These are phyloP conservation scores for Oncorhynchus tshawytscha DNA, from an alignment of 2,113 vertebrate species.

Conservation along the genomic window DNA sequence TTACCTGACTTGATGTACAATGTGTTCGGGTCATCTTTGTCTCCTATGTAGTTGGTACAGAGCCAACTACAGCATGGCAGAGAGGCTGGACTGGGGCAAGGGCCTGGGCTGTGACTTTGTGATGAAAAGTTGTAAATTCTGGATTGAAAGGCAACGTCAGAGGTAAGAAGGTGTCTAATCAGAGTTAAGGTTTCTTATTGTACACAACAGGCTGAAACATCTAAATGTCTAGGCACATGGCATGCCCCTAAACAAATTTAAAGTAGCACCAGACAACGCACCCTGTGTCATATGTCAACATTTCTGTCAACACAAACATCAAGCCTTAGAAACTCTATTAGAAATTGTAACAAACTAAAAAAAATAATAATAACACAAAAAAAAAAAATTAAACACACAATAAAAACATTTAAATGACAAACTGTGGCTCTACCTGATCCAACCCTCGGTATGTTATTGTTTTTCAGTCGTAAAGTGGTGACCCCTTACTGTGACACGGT, in stretches of 20 bases:
- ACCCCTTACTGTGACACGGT: conserved; percentile 89
- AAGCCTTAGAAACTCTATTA: too few species aligned
- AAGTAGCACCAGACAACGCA: too few species aligned
- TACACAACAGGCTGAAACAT: too few species aligned
- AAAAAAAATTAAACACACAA: too few species aligned
- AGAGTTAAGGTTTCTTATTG: not conserved
- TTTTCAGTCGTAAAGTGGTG: conserved; percentile 74
- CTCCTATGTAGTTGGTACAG: conserved; percentile 88
- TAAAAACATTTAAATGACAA: not conserved
- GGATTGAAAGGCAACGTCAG: conserved; percentile 86
- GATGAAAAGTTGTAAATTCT: conserved; percentile 97
- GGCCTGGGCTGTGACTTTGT: conserved; percentile 95
- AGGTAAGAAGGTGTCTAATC: conserved; percentile 70
- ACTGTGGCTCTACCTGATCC: not conserved
- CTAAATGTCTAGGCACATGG: not conserved
- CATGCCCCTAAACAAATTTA: too few species aligned
- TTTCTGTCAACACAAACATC: too few species aligned
- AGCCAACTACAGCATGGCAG: conserved; percentile 97
- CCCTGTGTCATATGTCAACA: too few species aligned
- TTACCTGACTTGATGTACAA: not conserved
- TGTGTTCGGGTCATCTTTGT: not conserved
- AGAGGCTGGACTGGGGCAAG: conserved; percentile 92
- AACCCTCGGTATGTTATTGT: conserved; percentile 6
- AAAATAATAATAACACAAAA: too few species aligned
- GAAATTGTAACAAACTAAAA: too few species aligned